These are phyloP conservation scores for Sylvilagus floridanus DNA, from an alignment of 2,797 vertebrate genomes.

Conservation along the genomic window DNA sequence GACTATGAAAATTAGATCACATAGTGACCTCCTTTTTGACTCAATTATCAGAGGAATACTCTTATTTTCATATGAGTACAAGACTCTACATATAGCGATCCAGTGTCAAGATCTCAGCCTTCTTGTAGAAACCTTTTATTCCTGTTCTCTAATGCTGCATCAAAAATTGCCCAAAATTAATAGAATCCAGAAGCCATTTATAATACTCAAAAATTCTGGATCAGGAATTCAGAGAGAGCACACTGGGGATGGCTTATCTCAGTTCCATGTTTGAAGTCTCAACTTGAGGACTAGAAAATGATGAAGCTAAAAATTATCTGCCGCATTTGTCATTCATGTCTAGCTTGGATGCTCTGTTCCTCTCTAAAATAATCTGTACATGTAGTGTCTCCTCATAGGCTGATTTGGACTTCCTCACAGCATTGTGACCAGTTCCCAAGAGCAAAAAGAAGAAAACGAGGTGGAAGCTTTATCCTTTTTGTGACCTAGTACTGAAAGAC, in stretches of 20 bases:
- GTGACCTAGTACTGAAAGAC: background rate
- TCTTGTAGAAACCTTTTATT: conserved; percentile 11
- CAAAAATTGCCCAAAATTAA: background rate
- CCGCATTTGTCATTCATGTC: background rate
- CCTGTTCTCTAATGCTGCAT: background rate
- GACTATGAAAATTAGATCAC: background rate
- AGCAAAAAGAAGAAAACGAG: conserved; percentile 8
- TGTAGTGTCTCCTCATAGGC: background rate
- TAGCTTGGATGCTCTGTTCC: background rate
- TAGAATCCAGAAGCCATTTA: background rate
- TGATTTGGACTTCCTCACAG: background rate
- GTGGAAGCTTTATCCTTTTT: background rate
- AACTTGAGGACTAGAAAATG: background rate
- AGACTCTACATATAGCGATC: background rate
- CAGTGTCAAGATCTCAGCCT: background rate
- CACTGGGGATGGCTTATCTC: background rate
- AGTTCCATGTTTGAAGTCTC: background rate
- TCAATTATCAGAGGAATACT: background rate
- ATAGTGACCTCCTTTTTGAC: background rate
- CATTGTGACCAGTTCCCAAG: background rate
- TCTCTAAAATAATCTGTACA: background rate
- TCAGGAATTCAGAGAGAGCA: background rate
- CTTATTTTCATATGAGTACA: background rate
- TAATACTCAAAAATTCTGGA: background rate
- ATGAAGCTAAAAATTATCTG: background rate